Percentiles rank a stretch among this genome's conserved stretches.
phyloP scores from a whole-genome alignment of 2,888 invertebrate species.

The Helleia helle region DNA sequence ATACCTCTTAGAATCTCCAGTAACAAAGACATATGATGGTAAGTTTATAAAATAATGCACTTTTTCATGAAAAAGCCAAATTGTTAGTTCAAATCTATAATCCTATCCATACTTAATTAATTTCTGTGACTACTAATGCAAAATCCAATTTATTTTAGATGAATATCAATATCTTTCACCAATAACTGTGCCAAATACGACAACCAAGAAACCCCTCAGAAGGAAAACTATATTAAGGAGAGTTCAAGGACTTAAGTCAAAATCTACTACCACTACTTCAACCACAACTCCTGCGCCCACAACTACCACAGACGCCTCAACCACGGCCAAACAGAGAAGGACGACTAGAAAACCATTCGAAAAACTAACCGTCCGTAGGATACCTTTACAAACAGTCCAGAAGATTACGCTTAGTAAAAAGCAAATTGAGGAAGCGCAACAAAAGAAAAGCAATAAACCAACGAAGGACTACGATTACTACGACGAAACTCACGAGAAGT shows the following conservation, averaged over 20 bases:
- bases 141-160: slow-evolving; percentile 27
- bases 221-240: slow-evolving; percentile 44
- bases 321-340: slow-evolving; percentile 28
- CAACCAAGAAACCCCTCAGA: slow-evolving; percentile 34
- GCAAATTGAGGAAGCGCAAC: neutral
- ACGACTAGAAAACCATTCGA: slow-evolving; percentile 39
- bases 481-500: slow-evolving; percentile 77
- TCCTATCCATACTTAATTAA: too few relatives aligned
- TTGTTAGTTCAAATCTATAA: too few relatives aligned
- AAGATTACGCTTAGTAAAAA: slow-evolving; percentile 8
- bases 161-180: slow-evolving; percentile 62
- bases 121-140: neutral
- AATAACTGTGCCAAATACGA: slow-evolving; percentile 42
- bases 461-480: slow-evolving; percentile 79
- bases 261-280: slow-evolving; percentile 21
- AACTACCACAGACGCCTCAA: slow-evolving; percentile 10
- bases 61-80: too few relatives aligned
- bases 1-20: slow-evolving; percentile 59
- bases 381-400: slow-evolving; percentile 5
- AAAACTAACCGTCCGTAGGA: slow-evolving; percentile 27
- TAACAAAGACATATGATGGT: slow-evolving; percentile 63
- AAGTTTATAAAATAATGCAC: slow-evolving; percentile 24
- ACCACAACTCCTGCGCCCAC: slow-evolving; percentile 24
- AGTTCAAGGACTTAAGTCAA: too few relatives aligned
- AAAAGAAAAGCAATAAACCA: slow-evolving; percentile 31